Conservation (phyloP, 2,113 vertebrate genomes). For the Chloropsis cyanopogon region DNA sequence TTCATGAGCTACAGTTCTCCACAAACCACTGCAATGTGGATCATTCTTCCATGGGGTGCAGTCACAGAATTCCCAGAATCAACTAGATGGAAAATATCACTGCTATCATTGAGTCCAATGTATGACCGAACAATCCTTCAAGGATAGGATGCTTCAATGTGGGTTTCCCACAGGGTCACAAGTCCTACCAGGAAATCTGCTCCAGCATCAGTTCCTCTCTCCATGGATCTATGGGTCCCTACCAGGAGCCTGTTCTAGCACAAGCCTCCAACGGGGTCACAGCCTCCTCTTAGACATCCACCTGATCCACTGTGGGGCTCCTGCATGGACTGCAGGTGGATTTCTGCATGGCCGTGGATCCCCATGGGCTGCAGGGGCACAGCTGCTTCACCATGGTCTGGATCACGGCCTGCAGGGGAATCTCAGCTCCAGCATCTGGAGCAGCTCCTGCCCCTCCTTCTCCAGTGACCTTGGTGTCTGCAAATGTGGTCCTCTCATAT, state of each 20-base stretch:
- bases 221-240: too few relatives aligned
- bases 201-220: not conserved
- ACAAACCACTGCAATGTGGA: not conserved
- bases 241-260: not conserved
- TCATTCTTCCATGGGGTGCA: not conserved
- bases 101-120: rapidly evolving
- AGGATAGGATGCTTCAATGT: not conserved
- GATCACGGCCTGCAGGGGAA: rapidly evolving
- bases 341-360: not conserved
- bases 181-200: not conserved
- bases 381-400: not conserved
- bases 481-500: not conserved
- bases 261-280: rapidly evolving
- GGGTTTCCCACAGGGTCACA: rapidly evolving
- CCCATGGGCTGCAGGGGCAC: not conserved
- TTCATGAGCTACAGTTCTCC: not conserved
- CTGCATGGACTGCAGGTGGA: not conserved
- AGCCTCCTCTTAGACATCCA: not conserved
- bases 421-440: rapidly evolving
- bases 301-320: rapidly evolving
- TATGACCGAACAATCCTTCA: not conserved
- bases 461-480: not conserved
- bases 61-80: not conserved
- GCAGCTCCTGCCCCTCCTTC: not conserved
- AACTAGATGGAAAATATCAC: not conserved